Evolutionary conservation across 2,113 vertebrate genomes (phyloP), one percentile per base, ranked within the genome.

Genomic region (Limanda limanda): DNA sequence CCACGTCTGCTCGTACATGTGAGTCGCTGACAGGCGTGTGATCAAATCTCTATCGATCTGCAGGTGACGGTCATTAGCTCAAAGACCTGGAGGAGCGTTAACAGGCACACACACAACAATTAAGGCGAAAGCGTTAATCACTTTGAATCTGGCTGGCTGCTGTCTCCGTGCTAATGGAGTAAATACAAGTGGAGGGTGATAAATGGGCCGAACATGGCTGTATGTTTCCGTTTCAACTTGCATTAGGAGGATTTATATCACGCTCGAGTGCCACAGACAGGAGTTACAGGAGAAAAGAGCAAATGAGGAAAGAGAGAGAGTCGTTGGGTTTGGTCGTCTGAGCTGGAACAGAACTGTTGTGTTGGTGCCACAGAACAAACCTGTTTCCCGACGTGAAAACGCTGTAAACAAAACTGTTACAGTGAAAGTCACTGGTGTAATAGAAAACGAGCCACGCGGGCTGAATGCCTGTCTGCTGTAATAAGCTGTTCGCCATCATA

Each of bases 41-140:
- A 88, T 89, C 56, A 47, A 73, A 84, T 85, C 81, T 75, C 57
- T 2, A 57, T 8, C 55, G 40, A 79, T 73, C 74, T 71, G 74
- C 80, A 88, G 84, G 84, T 86, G 82, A 84, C 37, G 56, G 54
- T 45, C 59, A 76, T 88, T 85, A 83, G 55, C 84, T 76, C 15
- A 45, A 37, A 64, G 47, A 81, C 68, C 79, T 73, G 65, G 62
- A 83, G 84, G 71, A 68, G 83, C 20, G 15, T 64, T 48, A 59
- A 68, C 76, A 57, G 69, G 67, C 65, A 12, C 65, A 57, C 68
- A 57, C 21, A 6, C 25, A 6, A 40, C 71, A 80, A 71, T 85
- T 81, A 31, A 71, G 27, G 69, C 10, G 35, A 79, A 83, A 21
- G 31, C n/a, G 5, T 37, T 66, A 81, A 88, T 81, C 69, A 59